A percentile compares a stretch with the other conserved stretches of the same genome.
Conservation (phyloP, 2,888 invertebrate genomes). For the Ephialtes manifestator region DNA sequence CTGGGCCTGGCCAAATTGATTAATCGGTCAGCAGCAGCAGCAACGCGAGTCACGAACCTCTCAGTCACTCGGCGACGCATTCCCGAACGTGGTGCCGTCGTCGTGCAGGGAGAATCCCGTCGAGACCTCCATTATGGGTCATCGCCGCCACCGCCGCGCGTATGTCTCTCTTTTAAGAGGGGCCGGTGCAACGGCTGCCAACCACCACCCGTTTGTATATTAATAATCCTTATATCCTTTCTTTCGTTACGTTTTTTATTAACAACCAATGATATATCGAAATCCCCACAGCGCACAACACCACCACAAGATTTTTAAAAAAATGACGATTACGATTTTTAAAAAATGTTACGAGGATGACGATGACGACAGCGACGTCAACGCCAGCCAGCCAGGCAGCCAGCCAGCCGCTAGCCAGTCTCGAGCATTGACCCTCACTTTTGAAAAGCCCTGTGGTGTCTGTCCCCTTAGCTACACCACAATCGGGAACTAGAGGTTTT, state of each 20-base stretch:
- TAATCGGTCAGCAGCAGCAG: constrained; percentile 56
- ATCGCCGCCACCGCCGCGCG: constrained; percentile 86
- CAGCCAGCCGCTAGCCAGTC: constrained; percentile 85
- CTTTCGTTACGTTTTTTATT: no score
- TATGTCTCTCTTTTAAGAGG: not conserved
- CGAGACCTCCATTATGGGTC: constrained; percentile 86
- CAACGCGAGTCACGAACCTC: constrained; percentile 70
- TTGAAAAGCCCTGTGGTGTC: constrained; percentile 87
- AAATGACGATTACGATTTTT: not conserved
- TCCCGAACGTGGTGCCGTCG: constrained; percentile 85
- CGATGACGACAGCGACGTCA: constrained; percentile 55
- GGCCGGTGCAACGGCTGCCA: constrained; percentile 19
- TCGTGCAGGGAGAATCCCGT: constrained; percentile 82
- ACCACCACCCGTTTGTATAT: constrained; percentile 7
- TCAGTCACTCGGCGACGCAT: constrained; percentile 86
- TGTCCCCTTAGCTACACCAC: constrained; percentile 67
- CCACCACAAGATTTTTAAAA: not conserved
- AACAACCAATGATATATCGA: no score
- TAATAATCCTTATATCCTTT: no score
- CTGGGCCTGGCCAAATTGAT: constrained; percentile 63
- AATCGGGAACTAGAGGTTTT: constrained; percentile 53
- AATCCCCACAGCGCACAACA: not conserved
- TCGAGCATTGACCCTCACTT: constrained; percentile 86
- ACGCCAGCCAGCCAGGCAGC: constrained; percentile 75
- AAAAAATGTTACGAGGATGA: constrained; percentile 1